Evolutionary conservation across 2,113 vertebrate genomes (phyloP), one percentile per base, ranked within the genome.

Genomic region (human (Homo sapiens)): DNA sequence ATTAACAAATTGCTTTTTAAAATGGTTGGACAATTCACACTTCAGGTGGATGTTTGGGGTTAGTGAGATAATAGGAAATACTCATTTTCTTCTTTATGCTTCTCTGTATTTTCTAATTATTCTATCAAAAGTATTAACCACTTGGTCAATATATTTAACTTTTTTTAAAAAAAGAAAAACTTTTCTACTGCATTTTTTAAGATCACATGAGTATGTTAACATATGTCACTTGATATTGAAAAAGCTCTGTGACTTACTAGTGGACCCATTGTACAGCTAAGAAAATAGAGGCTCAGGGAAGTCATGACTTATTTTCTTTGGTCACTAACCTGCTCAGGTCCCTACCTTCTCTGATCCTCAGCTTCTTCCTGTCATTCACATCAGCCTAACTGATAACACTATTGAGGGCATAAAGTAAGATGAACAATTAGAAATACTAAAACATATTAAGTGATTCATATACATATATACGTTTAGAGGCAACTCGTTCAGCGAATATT

Each of bases 21-120:
- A 50, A 52, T 7, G 16, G 20, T 4, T 38, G 22, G 27, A 57
- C 61, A 82, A 38, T 30, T 23, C 38, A 55, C 45, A 40, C 14
- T 38, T 32, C 30, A 6, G 17, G 2, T 52, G 20, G 9, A 16
- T 35, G 13, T 17, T n/a, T 5, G 0, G 16, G 5, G 25, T 32
- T 8, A 12, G 38, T 5, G n/a, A 48, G 43, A 82, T 20, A 32
- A 75, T 7, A 13, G 27, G 52, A 55, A 86, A 38, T 25, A 11
- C 2, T 45, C 45, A 35, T 76, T 82, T 72, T 64, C 82, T 95
- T 94, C 55, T 59, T 89, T 45, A n/a, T 40, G 50, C 8, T 32
- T 84, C 38, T 70, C 78, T 32, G 9, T 72, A 27, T 76, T 66
- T 76, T 84, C 55, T 55, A 73, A 64, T 48, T 43, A 72, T 50